Evolutionary conservation across 2,797 vertebrate genomes (phyloP), one percentile per base, ranked within the genome.

Genomic region (Ara ararauna): DNA sequence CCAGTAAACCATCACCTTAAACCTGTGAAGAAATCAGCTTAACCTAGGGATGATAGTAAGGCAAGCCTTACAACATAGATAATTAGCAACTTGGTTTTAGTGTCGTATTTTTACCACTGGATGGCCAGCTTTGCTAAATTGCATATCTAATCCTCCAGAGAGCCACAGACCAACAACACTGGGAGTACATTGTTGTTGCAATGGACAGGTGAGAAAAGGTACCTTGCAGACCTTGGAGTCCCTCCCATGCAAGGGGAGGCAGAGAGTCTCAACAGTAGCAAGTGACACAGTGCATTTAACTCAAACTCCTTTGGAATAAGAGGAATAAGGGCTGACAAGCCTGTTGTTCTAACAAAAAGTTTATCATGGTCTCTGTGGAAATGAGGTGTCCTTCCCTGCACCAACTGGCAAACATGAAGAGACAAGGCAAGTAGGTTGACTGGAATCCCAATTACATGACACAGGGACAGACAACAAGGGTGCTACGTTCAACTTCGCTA

Each of bases 351-450:
- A 84, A 40, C 11, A 91, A 61, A 94, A 96, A 71, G 68, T 74
- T 84, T 90, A 80, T 74, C 42, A 2, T 13, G 20, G 79, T 68
- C 91, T 92, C 71, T 53, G 82, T 89, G 66, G 91, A 94, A 96
- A 91, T 67, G 58, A 76, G 53, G 65, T 42, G 47, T 27, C 85
- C 71, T 74, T 54, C 78, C 48, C 87, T 48, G 12, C 53, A 15
- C 38, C 9, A 6, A 11, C 44, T 54, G 74, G 42, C 65, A 96
- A 97, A 96, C 38, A 19, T 4, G 10, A 90, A 78, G 74, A 76
- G 84, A 85, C 92, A 91, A 93, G 71, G 44, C 11, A 6, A 81
- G 74, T 7, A 5, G 81, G 50, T 21, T 27, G 68, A 73, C 27
- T 27, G 22, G 90, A 89, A 91, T 61, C 61, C 89, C 53, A 95